Percentiles rank a stretch among this genome's conserved stretches.
Evolutionary conservation across 2,113 vertebrate genomes (phyloP).

Genomic region (Gobio gobio): DNA sequence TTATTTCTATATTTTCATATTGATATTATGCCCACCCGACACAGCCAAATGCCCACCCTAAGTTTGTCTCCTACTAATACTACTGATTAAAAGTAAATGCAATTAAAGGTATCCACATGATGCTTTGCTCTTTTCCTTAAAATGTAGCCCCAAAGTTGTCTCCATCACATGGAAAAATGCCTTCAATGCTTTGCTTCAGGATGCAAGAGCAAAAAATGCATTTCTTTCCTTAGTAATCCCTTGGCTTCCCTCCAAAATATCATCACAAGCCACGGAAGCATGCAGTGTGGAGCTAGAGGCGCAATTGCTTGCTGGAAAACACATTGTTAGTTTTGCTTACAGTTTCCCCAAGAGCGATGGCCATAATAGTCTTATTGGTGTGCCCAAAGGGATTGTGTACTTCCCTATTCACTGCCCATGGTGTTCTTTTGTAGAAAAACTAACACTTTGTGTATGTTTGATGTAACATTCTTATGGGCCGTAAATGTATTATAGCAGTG

Average conservation of each 20-base stretch:
- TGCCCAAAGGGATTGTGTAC: constrained; percentile 58
- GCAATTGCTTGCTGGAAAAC: constrained; percentile 61
- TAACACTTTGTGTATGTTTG: constrained; percentile 43
- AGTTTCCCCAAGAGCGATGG: constrained; percentile 64
- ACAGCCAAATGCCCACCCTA: neutral
- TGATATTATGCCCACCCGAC: neutral
- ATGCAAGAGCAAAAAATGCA: constrained; percentile 61
- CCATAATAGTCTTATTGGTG: constrained; percentile 65
- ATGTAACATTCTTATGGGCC: constrained; percentile 21
- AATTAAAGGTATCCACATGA: neutral
- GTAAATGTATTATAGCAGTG: constrained; percentile 2
- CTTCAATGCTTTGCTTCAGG: constrained; percentile 57
- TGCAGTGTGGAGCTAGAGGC: constrained; percentile 54
- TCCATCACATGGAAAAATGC: constrained; percentile 60
- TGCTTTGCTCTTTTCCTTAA: constrained; percentile 53
- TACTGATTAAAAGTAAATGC: neutral
- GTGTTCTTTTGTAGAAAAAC: constrained; percentile 41
- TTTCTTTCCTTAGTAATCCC: constrained; percentile 62
- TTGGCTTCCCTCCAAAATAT: constrained; percentile 65
- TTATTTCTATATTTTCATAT: neutral
- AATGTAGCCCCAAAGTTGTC: constrained; percentile 42
- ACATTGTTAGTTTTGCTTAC: constrained; percentile 65
- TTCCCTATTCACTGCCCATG: constrained; percentile 52
- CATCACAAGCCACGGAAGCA: constrained; percentile 61
- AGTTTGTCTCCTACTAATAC: neutral